These are phyloP conservation scores for Diarsia dahlii DNA, from an alignment of 2,888 invertebrate genomes.

Conservation along the genomic window DNA sequence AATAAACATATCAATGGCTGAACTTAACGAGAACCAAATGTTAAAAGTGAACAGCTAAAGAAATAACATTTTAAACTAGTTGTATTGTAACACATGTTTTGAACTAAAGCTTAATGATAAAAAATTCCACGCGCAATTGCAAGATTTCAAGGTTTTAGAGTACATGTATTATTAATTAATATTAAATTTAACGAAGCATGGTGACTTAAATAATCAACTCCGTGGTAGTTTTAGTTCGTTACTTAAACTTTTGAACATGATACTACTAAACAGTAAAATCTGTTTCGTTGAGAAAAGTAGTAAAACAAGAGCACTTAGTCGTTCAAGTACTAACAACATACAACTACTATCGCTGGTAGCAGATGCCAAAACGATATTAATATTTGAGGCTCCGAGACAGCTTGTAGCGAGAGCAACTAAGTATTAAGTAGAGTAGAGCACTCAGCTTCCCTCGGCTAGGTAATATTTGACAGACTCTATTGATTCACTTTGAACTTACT, in stretches of 20 bases:
- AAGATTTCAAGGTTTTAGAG: conserved; percentile 55
- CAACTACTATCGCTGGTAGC: conserved; percentile 36
- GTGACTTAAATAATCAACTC: conserved; percentile 25
- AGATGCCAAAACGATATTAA: conserved; percentile 59
- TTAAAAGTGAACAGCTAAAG: conserved; percentile 54
- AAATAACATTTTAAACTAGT: conserved; percentile 48
- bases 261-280: conserved; percentile 19
- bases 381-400: conserved; percentile 47
- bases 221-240: conserved; percentile 8
- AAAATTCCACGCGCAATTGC: conserved; percentile 43
- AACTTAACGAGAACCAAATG: conserved; percentile 62
- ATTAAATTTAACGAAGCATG: conserved; percentile 59
- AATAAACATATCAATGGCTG: conserved; percentile 69
- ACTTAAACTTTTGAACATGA: conserved; percentile 19
- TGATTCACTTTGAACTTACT: conserved; percentile 26
- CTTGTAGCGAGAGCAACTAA: conserved; percentile 40
- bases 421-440: conserved; percentile 49
- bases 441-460: conserved; percentile 22
- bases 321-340: conserved; percentile 36
- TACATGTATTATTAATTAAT: conserved; percentile 49
- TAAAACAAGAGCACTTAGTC: conserved; percentile 44
- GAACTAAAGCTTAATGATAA: conserved; percentile 38
- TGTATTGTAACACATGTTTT: conserved; percentile 52
- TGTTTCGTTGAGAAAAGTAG: conserved; percentile 12
- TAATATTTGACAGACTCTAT: conserved; percentile 23